Evolutionary conservation across 2,888 invertebrate genomes (phyloP).

Genomic region (Congeria kusceri): DNA sequence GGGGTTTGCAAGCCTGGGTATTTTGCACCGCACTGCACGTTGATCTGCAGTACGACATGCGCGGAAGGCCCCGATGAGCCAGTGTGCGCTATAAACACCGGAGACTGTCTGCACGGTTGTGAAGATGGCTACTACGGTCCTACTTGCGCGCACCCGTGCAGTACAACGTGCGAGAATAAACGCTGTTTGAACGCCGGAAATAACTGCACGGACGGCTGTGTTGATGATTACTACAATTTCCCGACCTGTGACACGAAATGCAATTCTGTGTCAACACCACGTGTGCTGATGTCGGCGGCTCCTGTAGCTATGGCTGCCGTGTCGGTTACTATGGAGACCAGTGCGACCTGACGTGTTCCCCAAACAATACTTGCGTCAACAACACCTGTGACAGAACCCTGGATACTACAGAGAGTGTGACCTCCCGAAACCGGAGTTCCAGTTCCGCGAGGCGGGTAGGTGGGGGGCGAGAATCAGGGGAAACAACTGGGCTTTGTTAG

Average conservation of each 20-base stretch:
- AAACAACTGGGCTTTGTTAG: no score
- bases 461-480: not conserved
- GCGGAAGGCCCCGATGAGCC: constrained; percentile 1
- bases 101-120: constrained; percentile 38
- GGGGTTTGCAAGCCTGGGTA: constrained; percentile 23
- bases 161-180: constrained; percentile 21
- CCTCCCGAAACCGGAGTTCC: no score
- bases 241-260: no score
- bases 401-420: no score
- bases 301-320: no score
- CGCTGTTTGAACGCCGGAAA: constrained; percentile 20
- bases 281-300: no score
- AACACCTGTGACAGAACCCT: no score
- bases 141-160: constrained; percentile 25
- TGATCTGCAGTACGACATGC: constrained; percentile 33
- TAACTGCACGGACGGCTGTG: constrained; percentile 43
- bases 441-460: no score
- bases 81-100: constrained; percentile 29
- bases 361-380: constrained; percentile 32
- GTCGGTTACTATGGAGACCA: no score
- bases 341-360: no score
- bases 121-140: constrained; percentile 24
- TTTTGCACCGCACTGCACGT: constrained; percentile 17
- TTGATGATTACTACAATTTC: constrained; percentile 13
- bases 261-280: no score